phyloP scores from a whole-genome alignment of 2,113 vertebrate species.

The Pachypanchax playfairii region DNA sequence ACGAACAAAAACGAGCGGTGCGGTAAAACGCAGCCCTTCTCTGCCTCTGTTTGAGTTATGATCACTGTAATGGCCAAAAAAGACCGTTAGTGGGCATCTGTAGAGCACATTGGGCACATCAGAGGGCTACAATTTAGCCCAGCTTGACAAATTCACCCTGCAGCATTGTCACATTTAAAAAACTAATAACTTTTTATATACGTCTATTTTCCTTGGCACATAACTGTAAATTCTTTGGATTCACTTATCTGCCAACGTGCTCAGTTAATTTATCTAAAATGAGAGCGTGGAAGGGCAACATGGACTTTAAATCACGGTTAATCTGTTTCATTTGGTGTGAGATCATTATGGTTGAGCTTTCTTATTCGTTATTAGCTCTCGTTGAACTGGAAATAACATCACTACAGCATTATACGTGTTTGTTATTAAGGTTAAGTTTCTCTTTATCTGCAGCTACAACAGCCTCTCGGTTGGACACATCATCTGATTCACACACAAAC shows the following conservation, averaged over 20 bases:
- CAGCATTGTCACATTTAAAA: slow-evolving; percentile 7
- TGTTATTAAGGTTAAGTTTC: no score
- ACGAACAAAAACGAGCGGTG: slow-evolving; percentile 4
- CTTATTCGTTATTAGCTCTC: slow-evolving; percentile 1
- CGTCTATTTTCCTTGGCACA: neutral
- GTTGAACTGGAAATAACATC: neutral
- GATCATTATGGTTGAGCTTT: slow-evolving; percentile 1
- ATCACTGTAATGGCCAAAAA: slow-evolving; percentile 27
- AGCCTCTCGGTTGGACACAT: no score
- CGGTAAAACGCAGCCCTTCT: slow-evolving; percentile 17
- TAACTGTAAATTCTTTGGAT: neutral
- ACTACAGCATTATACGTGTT: neutral
- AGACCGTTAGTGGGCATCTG: slow-evolving; percentile 29
- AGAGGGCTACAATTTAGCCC: slow-evolving; percentile 43
- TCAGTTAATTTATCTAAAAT: slow-evolving; percentile 13
- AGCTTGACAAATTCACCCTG: slow-evolving; percentile 18
- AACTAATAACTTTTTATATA: neutral
- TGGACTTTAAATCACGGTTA: slow-evolving; percentile 1
- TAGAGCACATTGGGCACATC: slow-evolving; percentile 24
- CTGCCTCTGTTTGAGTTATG: slow-evolving; percentile 41
- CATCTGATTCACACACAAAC: neutral
- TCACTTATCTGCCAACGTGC: neutral
- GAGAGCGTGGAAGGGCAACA: neutral
- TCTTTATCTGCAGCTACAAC: neutral
- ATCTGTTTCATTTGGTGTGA: neutral